Evolutionary conservation across 1,140 invertebrate genomes (phyloP), one percentile per base, ranked within the genome.

Genomic region (Araneus ventricosus): DNA sequence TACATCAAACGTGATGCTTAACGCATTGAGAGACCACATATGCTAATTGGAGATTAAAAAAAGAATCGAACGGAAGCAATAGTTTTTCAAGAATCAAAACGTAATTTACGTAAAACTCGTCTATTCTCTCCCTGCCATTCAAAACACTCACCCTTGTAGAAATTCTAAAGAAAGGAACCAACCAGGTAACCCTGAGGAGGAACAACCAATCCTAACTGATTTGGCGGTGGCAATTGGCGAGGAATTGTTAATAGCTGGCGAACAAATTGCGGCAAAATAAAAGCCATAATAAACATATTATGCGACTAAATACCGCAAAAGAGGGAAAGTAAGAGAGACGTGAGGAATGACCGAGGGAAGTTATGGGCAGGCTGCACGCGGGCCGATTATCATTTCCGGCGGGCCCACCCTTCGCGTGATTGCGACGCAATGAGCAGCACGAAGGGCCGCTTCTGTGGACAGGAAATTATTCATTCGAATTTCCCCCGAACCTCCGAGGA

Each of bases 341-440:
- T 59, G 85, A 90, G 67, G 88, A 37, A 52, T 39, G 59, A 34
- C 37, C 30, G 84, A 63, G 91, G 91, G 85, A 86, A 86, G 61
- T 86, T 85, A 93, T 88, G 91, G 84, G 63, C 84, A 75, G 88
- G 61, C 82, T 82, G 79, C 90, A 92, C 90, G 84, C 85, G 63
- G 91, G n/a, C 91, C 91, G 91, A 93, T 93, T 93, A 93, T 88
- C 91, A 93, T 93, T 93, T 93, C 91, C 91, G 91, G 84, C 24
- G 82, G 91, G 80, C 91, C 91, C 91, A 80, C 91, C 91, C 91
- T 93, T 93, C 61, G 91, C 91, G 91, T 93, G 91, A 93, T 87
- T 88, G 61, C 90, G 39, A 82, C 41, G 39, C 88, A 82, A 90
- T 90, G 88, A 80, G 27, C 45, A 90, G 37, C 90, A 92, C 90